Conservation (phyloP, 2,888 invertebrate species). For the Papilio protenor region DNA sequence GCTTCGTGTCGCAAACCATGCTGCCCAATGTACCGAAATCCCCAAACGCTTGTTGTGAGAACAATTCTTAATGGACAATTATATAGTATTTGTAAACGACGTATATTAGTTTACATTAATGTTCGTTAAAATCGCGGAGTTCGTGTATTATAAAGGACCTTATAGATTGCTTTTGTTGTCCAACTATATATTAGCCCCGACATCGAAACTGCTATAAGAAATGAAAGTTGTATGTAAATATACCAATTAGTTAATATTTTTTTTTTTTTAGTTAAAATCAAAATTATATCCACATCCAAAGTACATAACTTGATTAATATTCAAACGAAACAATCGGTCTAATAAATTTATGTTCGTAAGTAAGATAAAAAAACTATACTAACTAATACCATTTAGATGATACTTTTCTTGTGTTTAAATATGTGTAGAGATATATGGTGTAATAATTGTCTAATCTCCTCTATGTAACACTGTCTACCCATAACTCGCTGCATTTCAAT, state of each 20-base stretch:
- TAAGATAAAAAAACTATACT: background rate
- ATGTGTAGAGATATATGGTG: slow-evolving; percentile 62
- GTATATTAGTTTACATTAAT: slow-evolving; percentile 40
- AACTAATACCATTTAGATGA: slow-evolving; percentile 6
- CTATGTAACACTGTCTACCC: slow-evolving; percentile 11
- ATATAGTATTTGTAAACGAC: slow-evolving; percentile 39
- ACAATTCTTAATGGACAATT: slow-evolving; percentile 9
- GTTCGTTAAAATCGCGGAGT: background rate
- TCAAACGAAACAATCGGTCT: slow-evolving; percentile 36
- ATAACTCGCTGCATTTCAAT: background rate
- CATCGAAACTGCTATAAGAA: slow-evolving; percentile 33
- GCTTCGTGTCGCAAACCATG: background rate
- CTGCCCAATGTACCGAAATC: slow-evolving; percentile 22
- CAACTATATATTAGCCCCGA: slow-evolving; percentile 31
- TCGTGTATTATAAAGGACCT: slow-evolving; percentile 57
- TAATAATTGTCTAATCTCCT: slow-evolving; percentile 36
- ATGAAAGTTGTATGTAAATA: background rate
- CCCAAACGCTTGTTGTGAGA: slow-evolving; percentile 3
- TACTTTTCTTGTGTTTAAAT: slow-evolving; percentile 50
- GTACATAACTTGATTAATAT: background rate
- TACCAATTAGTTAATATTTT: background rate
- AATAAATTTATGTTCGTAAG: slow-evolving; percentile 41
- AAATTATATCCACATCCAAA: background rate
- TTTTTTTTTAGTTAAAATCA: background rate
- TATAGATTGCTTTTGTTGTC: slow-evolving; percentile 50